Evolutionary conservation across 2,797 vertebrate genomes (phyloP), one percentile per base, ranked within the genome.

Genomic region (Bradypus variegatus): DNA sequence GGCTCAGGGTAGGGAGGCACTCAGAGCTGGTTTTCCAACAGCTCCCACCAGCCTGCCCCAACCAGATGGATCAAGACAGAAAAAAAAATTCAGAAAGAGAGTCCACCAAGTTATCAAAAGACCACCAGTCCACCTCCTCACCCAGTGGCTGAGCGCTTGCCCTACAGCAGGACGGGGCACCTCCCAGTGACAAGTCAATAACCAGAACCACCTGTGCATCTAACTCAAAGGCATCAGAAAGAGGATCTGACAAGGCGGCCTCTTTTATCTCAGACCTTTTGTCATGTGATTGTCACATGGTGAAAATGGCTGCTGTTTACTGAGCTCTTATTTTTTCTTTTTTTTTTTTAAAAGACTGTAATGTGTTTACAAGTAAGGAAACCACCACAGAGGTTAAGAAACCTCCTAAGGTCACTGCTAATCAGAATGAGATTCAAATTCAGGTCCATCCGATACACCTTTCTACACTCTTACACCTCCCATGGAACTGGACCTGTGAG

Each of bases 111-210:
- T 58, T 21, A 58, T 15, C 21, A 29, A 8, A n/a, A 87, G 69
- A 72, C 27, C 23, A 58, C 58, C 21, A 58, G 58, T 58, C 58
- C 8, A 23, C 5, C 23, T 11, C 82, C 27, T 58, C 48, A 5
- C 8, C 55, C 8, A 18, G 7, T 1, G 27, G 41, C 41, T 14
- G 16, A 50, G 14, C 4, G 10, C 1, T 2, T 0, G 0, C 76
- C 9, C 45, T 12, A 50, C 33, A 29, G 10, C 11, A 12, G 11
- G 8, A 62, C 0, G 4, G 62, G 60, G n/a, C 38, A 12, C 36
- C 21, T 21, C 21, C 53, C 33, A 2, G 27, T 3, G 23, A 38
- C 64, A 50, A 45, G 25, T 19, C 33, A 2, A 60, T 2, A 27
- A 60, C 31, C 8, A 6, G 15, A n/a, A 73, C 36, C 29, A 13